Evolutionary conservation across 2,797 vertebrate genomes (phyloP), one percentile per base, ranked within the genome.

Genomic region (Thunnus albacares): DNA sequence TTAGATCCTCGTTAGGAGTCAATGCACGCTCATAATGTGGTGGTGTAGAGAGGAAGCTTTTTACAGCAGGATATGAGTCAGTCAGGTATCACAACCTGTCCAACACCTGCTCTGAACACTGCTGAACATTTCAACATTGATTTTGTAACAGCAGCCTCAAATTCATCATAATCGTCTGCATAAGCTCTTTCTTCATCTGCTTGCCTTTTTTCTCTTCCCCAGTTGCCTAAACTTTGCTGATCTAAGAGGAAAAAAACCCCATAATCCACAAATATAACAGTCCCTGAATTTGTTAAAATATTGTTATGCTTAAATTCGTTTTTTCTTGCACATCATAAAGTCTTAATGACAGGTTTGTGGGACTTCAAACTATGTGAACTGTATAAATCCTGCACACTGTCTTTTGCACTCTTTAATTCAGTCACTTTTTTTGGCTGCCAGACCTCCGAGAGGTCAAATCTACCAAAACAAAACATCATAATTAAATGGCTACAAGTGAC

Each of bases 1-100:
- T 72, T 30, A 26, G n/a, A 49, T 71, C 24, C 57, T 63, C 3
- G 20, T 43, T 6, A 33, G 24, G 53, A 74, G 58, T 38, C 43
- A 28, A 24, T 68, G 52, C 61, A 67, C 0, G 30, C n/a, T 43
- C n/a, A 51, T 6, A 10, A 14, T n/a, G 35, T 35, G 47, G 49
- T n/a, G n/a, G 47, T n/a, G 57, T 41, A 24, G n/a, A 33, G 28
- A 33, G n/a, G 13, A 26, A 30, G 13, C 8, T 22, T 58, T 28
- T n/a, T n/a, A 35, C 26, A 20, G 24, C 17, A 30, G 41, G 41
- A 45, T 60, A 38, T 52, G 41, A 70, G 0, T 69, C 6, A 11
- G n/a, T 69, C 6, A 11, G n/a, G 15, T 47, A 43, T 30, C 43
- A 35, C 22, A 28, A 33, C 35, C 30, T 30, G 22, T 26, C 41